Percentiles rank a stretch among this genome's conserved stretches.
These are phyloP conservation scores for Amblyjoppa fuscipennis DNA, from an alignment of 2,888 invertebrate species.

Conservation along the genomic window DNA sequence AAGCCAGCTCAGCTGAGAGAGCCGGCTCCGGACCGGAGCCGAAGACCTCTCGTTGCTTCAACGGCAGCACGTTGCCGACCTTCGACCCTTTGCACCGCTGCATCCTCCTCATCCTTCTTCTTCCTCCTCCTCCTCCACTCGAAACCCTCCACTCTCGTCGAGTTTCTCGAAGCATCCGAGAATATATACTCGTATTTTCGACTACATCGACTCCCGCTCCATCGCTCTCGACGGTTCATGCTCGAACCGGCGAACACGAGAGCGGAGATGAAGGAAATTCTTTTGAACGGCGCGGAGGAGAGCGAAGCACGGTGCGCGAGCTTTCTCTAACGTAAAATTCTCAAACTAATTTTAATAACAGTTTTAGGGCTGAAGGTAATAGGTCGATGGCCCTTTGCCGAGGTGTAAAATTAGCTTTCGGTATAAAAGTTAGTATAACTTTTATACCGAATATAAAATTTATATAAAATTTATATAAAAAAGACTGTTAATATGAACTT, in stretches of 20 bases:
- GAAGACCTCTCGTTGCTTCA: conserved; percentile 69
- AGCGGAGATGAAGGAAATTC: not conserved
- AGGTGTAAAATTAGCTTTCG: too few relatives aligned
- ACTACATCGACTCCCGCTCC: not conserved
- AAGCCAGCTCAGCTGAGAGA: not conserved
- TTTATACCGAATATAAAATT: too few relatives aligned
- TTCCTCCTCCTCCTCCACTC: conserved; percentile 9
- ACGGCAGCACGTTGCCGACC: conserved; percentile 82
- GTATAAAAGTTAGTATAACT: too few relatives aligned
- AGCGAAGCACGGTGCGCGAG: too few relatives aligned
- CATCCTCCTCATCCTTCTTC: conserved; percentile 73
- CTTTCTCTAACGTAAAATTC: too few relatives aligned
- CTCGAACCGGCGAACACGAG: not conserved
- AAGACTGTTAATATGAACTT: too few relatives aligned
- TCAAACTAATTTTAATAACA: too few relatives aligned
- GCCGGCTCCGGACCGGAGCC: conserved; percentile 39
- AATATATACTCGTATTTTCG: conserved; percentile 21
- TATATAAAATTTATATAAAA: too few relatives aligned
- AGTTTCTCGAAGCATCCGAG: conserved; percentile 23
- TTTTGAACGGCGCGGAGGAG: too few relatives aligned
- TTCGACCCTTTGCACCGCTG: conserved; percentile 77
- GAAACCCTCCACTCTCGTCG: conserved; percentile 18
- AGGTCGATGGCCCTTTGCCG: too few relatives aligned
- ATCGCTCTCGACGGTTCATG: not conserved
- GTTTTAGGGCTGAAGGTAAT: too few relatives aligned